Base-by-base conservation (phyloP, 2,113 vertebrate genomes). In the Hippolais icterina region DNA sequence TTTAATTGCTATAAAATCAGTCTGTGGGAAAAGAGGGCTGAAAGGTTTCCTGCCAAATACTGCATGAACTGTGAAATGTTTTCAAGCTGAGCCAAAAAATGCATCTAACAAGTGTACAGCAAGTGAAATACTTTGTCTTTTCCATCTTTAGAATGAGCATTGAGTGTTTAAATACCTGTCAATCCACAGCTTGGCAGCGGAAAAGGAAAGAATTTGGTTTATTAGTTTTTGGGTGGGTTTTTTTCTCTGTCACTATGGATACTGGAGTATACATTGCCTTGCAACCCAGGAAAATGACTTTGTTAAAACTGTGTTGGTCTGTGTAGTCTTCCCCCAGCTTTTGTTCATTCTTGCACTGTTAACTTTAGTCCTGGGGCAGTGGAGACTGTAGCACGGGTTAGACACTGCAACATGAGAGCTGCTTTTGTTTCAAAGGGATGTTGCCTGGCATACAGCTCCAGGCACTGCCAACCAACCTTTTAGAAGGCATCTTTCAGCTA, bases 31-130 rank as follows among this genome's bases (percentile, higher is more conserved):
- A 96, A 94, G 94, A 91, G 94, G 87, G 52, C 81, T 23, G 37
- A 76, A 79, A 78, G 66, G 87, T 87, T 74, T 68, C 22, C 53
- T 89, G 96, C 95, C 95, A 97, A 79, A 94, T 69, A 19, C 28
- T 84, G 71, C 65, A 69, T 83, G 96, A 96, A 75, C 92, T 97
- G 86, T 69, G 87, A 94, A 96, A 95, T 68, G 79, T 95, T 97
- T 98, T 97, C 74, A 94, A 96, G 93, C 95, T 61, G 90, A 97
- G 96, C 96, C 96, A 97, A 97, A 95, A 95, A 97, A 71, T 53
- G 90, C 82, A 94, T 94, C 93, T 91, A 66, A 97, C 97, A 96
- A 88, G 95, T 94, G 69, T 96, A 93, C 74, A 95, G 88, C 90
- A 97, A 96, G 90, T 94, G 87, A 96, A 95, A 90, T 93, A 83